A percentile compares a stretch with the other conserved stretches of the same genome.
Evolutionary conservation across 2,797 vertebrate species (phyloP).

Genomic region (Astyanax mexicanus): DNA sequence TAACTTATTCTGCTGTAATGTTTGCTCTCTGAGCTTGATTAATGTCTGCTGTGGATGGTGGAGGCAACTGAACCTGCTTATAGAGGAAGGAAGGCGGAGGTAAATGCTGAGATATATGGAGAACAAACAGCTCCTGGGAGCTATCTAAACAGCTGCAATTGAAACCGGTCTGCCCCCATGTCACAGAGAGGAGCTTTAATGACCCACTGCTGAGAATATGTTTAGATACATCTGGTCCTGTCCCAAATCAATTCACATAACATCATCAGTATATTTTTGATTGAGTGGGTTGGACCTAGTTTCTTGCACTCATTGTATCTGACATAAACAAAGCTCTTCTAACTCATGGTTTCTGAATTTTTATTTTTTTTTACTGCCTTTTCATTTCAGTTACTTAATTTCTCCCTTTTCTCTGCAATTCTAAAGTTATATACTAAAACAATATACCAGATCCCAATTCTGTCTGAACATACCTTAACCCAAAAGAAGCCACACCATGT

Average conservation of each 20-base stretch:
- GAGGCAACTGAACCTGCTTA: not conserved
- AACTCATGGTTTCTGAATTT: no score
- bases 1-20: not conserved
- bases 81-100: not conserved
- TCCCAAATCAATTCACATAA: constrained; percentile 27
- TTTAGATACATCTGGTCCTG: constrained; percentile 26
- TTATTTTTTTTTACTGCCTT: not conserved
- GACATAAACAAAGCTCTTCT: no score
- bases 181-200: constrained; percentile 34
- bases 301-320: no score
- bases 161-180: constrained; percentile 28
- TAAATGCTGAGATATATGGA: not conserved
- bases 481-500: no score
- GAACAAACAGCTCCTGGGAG: constrained; percentile 26
- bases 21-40: constrained; percentile 41
- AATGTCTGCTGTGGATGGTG: constrained; percentile 12
- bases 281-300: not conserved
- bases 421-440: no score
- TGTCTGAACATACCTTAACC: no score
- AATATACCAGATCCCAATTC: no score
- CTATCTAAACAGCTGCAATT: constrained; percentile 35
- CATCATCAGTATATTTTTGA: constrained; percentile 7
- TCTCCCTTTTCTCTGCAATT: no score
- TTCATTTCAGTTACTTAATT: not conserved
- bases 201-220: constrained; percentile 18